phyloP scores from a whole-genome alignment of 1,140 invertebrate genomes.

The Anoplolepis gracilipes region DNA sequence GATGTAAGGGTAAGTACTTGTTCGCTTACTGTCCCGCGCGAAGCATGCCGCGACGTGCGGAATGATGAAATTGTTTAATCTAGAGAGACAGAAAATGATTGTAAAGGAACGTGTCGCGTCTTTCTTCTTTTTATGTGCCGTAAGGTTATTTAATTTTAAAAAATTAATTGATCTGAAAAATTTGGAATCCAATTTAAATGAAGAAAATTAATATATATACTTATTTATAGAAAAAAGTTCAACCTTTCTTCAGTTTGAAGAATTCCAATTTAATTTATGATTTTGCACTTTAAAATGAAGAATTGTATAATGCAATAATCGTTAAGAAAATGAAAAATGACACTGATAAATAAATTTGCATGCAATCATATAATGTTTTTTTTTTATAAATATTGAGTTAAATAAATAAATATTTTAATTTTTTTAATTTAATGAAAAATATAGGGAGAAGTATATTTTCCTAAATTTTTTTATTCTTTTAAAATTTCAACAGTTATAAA shows the following conservation, averaged over 20 bases:
- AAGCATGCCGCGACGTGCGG: too few species aligned
- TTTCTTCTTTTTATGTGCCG: neutral
- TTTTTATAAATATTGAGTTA: too few species aligned
- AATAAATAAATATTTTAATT: too few species aligned
- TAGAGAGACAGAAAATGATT: neutral
- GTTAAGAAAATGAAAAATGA: too few species aligned
- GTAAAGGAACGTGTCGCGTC: neutral
- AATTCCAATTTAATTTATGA: neutral
- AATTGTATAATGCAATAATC: neutral
- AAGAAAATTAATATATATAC: neutral
- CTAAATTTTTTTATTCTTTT: neutral
- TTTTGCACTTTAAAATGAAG: neutral
- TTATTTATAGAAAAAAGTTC: too few species aligned
- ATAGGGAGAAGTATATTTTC: neutral
- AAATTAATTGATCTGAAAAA: neutral
- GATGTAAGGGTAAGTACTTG: conserved; percentile 7
- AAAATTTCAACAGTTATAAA: neutral
- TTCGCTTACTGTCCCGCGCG: neutral
- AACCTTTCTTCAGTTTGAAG: neutral
- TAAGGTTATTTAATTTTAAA: neutral
- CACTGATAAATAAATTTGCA: too few species aligned
- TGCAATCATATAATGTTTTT: too few species aligned
- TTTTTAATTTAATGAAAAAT: too few species aligned
- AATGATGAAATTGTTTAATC: neutral
- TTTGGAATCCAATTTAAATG: too few species aligned